phyloP scores from a whole-genome alignment of 1,140 invertebrate genomes.

The Metaphire vulgaris region DNA sequence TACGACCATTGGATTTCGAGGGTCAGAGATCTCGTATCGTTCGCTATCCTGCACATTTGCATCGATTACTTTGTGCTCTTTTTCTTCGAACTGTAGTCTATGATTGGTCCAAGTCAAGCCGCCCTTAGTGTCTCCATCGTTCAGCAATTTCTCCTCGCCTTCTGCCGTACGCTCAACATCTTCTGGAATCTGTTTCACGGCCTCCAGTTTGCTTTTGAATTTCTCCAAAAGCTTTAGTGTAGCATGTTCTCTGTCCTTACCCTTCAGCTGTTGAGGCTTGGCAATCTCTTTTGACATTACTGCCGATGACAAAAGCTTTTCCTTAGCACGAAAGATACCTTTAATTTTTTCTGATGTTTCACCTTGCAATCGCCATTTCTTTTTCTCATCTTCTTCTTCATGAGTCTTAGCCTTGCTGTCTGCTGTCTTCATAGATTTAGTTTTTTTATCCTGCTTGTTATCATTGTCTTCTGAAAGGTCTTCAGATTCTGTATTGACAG shows the following conservation, averaged over 20 bases:
- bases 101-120: conserved; percentile 64
- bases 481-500: neutral
- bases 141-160: conserved; percentile 37
- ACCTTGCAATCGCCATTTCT: conserved; percentile 39
- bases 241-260: conserved; percentile 51
- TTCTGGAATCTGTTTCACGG: conserved; percentile 53
- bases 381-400: conserved; percentile 59
- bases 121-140: conserved; percentile 38
- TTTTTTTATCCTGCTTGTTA: neutral
- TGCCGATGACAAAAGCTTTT: conserved; percentile 21
- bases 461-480: neutral
- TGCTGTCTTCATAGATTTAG: no score
- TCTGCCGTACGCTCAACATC: conserved; percentile 35
- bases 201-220: conserved; percentile 71
- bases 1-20: conserved; percentile 87
- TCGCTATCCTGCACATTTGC: conserved; percentile 75
- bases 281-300: conserved; percentile 48
- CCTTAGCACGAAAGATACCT: conserved; percentile 18
- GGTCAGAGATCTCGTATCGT: conserved; percentile 94
- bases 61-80: conserved; percentile 79
- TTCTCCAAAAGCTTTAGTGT: conserved; percentile 72
- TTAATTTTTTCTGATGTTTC: conserved; percentile 44
- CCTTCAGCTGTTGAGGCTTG: conserved; percentile 61
- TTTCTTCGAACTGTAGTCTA: conserved; percentile 67
- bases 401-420: conserved; percentile 55